Evolutionary conservation across 2,888 invertebrate species (phyloP).

Genomic region (Sycophila texana): DNA sequence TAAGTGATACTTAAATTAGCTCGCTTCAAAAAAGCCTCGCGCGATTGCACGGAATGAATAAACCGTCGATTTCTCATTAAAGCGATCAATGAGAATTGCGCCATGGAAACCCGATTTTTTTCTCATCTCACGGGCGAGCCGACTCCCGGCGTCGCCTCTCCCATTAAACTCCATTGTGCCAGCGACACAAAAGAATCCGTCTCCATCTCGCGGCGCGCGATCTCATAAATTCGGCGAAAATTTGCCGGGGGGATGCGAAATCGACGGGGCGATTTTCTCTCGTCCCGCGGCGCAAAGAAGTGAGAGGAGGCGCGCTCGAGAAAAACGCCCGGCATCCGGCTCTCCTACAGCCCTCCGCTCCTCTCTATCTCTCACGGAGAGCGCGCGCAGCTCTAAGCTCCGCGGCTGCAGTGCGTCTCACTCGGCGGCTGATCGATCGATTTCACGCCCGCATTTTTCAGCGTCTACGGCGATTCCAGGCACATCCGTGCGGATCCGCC

Average conservation of each 20-base stretch:
- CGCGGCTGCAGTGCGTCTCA: not conserved
- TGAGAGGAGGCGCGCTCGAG: not conserved
- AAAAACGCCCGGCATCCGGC: not conserved
- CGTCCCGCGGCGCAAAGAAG: not conserved
- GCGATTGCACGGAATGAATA: too few species aligned
- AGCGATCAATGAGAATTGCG: not conserved
- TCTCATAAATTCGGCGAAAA: slow-evolving; percentile 10
- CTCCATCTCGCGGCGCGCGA: not conserved
- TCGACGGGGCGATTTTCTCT: not conserved
- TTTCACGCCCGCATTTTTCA: slow-evolving; percentile 23
- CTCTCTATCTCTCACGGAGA: not conserved
- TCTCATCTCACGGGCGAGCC: not conserved
- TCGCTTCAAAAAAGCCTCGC: too few species aligned
- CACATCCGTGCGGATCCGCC: not conserved
- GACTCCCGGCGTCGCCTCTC: not conserved
- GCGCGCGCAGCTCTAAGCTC: not conserved
- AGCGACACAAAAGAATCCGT: not conserved
- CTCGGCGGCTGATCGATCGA: slow-evolving; percentile 2
- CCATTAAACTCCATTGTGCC: slow-evolving; percentile 28
- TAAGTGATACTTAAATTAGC: too few species aligned
- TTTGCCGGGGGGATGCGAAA: not conserved
- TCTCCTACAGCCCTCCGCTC: not conserved
- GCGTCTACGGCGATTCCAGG: not conserved
- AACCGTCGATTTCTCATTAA: too few species aligned
- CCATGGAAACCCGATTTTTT: not conserved